A percentile compares a stretch with the other conserved stretches of the same genome.
Conservation (phyloP, 2,113 vertebrate species). For the Genyomyrus donnyi region DNA sequence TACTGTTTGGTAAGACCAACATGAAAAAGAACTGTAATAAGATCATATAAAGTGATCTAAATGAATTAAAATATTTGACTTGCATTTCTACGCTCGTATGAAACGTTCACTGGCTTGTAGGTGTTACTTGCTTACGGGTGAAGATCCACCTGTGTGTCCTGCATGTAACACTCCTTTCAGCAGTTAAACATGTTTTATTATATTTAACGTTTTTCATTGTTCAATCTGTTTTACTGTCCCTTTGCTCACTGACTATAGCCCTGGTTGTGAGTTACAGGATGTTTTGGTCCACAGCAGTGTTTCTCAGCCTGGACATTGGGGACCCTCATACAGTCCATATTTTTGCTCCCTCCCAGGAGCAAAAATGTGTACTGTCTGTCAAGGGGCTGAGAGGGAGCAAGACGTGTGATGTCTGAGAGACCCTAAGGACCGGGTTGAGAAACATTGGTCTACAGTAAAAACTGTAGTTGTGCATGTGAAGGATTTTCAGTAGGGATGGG, state of each 20-base stretch:
- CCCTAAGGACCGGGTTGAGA: neutral
- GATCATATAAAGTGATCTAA: neutral
- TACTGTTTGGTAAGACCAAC: neutral
- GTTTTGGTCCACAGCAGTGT: neutral
- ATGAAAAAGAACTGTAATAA: neutral
- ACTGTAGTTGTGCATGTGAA: neutral
- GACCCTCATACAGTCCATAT: no score
- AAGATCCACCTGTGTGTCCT: neutral
- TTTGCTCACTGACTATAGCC: neutral
- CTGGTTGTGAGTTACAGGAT: neutral
- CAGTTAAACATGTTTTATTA: neutral
- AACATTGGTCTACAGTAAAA: neutral
- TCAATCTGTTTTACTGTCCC: neutral
- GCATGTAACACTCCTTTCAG: neutral
- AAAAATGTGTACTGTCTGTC: neutral
- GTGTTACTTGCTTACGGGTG: neutral
- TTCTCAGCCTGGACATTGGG: neutral
- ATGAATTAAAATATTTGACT: neutral
- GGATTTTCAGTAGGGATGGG: neutral
- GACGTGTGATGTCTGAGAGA: no score
- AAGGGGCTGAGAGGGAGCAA: no score
- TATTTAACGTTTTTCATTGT: neutral
- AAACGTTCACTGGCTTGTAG: neutral
- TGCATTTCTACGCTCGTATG: neutral
- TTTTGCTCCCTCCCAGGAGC: no score